Evolutionary conservation across 2,888 invertebrate species (phyloP), one percentile per base, ranked within the genome.

Genomic region (Ormyrus pomaceus): DNA sequence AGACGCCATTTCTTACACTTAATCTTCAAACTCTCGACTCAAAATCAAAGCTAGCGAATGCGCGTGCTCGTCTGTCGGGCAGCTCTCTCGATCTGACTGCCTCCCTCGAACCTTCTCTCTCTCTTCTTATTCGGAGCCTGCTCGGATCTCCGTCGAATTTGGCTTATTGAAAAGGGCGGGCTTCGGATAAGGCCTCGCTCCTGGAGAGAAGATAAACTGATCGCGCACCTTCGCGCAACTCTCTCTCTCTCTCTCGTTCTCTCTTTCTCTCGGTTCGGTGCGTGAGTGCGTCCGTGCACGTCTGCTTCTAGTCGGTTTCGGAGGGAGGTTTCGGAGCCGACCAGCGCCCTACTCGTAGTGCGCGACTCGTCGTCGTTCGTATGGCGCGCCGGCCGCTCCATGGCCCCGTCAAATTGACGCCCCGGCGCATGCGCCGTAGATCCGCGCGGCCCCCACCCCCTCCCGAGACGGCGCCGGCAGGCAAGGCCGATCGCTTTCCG

Each of bases 281-380:
- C 53, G 45, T 58, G 50, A 6, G 45, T 11, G 48, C 85, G 85
- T 55, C 46, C 69, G 62, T 75, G 82, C 70, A 68, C 46, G 69
- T 61, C 48, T 68, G 50, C 81, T 83, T 19, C 79, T 84, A 68
- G 74, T 65, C 69, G 80, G 73, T 6, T 65, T 65, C 82, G 82
- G 76, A 19, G 19, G 82, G 46, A 86, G 87, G 88, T 88, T 89
- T 89, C 89, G 88, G 88, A 89, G 89, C 89, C 89, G 90, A 89
- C 92, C 92, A 91, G 91, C 91, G 92, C 92, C 92, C 92, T 92
- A 92, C 92, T 91, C 90, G 91, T 92, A 92, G 91, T 92, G 92
- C 92, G 91, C 92, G 91, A 91, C 91, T 88, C 91, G 92, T 92
- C 91, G 92, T 93, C 92, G 93, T 93, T 93, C 93, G 93, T 93